A percentile compares a stretch with the other conserved stretches of the same genome.
phyloP scores from a whole-genome alignment of 2,888 invertebrate genomes.

The Elysia crispata region DNA sequence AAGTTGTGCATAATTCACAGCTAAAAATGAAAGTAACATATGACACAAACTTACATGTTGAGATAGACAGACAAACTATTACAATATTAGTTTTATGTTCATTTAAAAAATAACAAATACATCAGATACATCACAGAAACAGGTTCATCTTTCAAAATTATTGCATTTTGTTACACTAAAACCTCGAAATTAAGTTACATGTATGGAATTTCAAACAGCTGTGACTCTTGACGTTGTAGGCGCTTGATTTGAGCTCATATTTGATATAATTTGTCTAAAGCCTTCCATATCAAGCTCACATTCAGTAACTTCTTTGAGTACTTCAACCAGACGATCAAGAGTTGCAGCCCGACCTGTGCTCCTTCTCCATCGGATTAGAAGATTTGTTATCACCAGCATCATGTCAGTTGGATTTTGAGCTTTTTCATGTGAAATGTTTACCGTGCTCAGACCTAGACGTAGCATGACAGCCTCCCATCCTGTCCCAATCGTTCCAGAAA shows the following conservation, averaged over 20 bases:
- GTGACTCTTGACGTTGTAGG: no score
- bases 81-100: no score
- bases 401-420: not conserved
- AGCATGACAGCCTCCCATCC: not conserved
- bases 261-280: not conserved
- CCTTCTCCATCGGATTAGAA: constrained; percentile 25
- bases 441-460: not conserved
- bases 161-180: no score
- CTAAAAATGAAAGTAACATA: no score
- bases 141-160: no score
- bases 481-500: not conserved
- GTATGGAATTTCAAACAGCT: no score
- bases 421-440: not conserved
- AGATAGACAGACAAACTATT: no score
- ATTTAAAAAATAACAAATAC: no score
- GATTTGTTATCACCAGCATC: not conserved
- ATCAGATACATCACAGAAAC: no score
- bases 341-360: not conserved
- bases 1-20: no score
- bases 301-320: constrained; percentile 10
- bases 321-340: not conserved
- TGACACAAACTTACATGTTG: no score
- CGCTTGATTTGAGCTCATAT: not conserved
- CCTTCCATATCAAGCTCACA: not conserved
- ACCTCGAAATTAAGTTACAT: no score